phyloP scores from a whole-genome alignment of 2,797 vertebrate species.

The Triplophysa yarkandensis region DNA sequence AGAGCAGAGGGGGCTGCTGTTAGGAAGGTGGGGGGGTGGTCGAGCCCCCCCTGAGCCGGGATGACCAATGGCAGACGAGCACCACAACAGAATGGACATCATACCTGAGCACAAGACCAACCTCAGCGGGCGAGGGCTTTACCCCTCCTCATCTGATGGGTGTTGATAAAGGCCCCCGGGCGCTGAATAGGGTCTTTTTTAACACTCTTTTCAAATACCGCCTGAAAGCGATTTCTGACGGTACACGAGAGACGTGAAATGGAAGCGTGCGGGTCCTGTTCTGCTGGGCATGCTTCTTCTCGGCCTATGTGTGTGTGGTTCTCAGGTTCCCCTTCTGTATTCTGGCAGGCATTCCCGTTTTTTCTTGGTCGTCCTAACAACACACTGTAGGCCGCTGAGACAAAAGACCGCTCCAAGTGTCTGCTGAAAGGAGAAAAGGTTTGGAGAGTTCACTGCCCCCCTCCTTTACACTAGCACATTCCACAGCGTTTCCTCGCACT shows the following conservation, averaged over 20 bases:
- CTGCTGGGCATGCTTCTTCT: too few relatives aligned
- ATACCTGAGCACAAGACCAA: constrained; percentile 78
- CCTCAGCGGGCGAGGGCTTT: constrained; percentile 55
- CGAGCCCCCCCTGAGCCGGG: constrained; percentile 65
- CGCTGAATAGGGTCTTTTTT: constrained; percentile 72
- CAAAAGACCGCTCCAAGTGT: constrained; percentile 52
- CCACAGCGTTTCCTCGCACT: constrained; percentile 54
- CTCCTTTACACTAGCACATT: constrained; percentile 51
- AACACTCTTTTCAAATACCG: constrained; percentile 75
- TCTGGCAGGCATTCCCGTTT: constrained; percentile 38
- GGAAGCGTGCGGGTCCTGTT: constrained; percentile 15
- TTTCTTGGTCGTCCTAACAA: constrained; percentile 56
- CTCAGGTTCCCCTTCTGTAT: constrained; percentile 27
- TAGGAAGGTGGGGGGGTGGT: constrained; percentile 44
- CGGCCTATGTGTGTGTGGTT: constrained; percentile 31
- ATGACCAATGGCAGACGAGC: constrained; percentile 64
- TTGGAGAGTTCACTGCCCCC: constrained; percentile 46
- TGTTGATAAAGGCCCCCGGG: constrained; percentile 75
- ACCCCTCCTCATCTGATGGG: constrained; percentile 49
- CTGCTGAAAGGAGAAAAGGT: constrained; percentile 49
- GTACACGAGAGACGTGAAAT: constrained; percentile 49
- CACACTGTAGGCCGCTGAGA: constrained; percentile 46
- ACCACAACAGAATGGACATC: constrained; percentile 64
- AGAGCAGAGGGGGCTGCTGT: constrained; percentile 49
- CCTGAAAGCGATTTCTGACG: constrained; percentile 77